A percentile compares a stretch with the other conserved stretches of the same genome.
phyloP scores from a whole-genome alignment of 2,888 invertebrate species.

The Drosophila paranaensis region DNA sequence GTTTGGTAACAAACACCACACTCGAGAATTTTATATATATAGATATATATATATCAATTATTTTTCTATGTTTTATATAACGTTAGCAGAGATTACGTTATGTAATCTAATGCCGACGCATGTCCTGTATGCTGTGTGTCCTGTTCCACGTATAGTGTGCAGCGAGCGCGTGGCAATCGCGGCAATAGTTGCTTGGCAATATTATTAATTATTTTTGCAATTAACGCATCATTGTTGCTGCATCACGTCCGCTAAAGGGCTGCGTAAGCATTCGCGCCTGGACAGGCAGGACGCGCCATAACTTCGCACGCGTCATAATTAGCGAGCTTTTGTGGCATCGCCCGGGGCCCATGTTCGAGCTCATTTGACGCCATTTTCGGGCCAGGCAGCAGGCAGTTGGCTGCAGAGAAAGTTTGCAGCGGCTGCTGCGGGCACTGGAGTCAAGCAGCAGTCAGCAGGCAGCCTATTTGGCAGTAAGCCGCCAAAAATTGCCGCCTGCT shows the following conservation, averaged over 20 bases:
- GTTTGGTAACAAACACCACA: no score
- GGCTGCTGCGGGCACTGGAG: conserved; percentile 1
- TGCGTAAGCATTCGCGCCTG: conserved; percentile 48
- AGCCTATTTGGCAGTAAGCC: conserved; percentile 58
- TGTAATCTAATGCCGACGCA: not conserved
- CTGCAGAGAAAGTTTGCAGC: conserved; percentile 40
- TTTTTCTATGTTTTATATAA: not conserved
- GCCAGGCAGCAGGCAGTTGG: conserved; percentile 28
- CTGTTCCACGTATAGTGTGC: conserved; percentile 18
- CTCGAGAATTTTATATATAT: no score
- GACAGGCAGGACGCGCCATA: conserved; percentile 36
- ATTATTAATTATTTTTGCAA: conserved; percentile 79
- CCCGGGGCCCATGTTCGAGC: conserved; percentile 17
- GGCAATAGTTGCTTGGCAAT: conserved; percentile 39
- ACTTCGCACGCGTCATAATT: conserved; percentile 71
- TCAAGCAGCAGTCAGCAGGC: conserved; percentile 1
- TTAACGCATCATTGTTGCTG: conserved; percentile 74
- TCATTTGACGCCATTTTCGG: conserved; percentile 51
- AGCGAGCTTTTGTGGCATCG: conserved; percentile 59
- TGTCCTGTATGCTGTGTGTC: not conserved
- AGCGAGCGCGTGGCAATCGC: conserved; percentile 7
- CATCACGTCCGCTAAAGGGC: conserved; percentile 66
- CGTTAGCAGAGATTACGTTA: conserved; percentile 13
- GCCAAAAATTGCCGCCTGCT: conserved; percentile 60
- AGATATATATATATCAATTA: not conserved